Percentiles rank a stretch among this genome's conserved stretches.
These are phyloP conservation scores for Drosophila helvetica DNA, from an alignment of 2,888 invertebrate genomes.

Conservation along the genomic window DNA sequence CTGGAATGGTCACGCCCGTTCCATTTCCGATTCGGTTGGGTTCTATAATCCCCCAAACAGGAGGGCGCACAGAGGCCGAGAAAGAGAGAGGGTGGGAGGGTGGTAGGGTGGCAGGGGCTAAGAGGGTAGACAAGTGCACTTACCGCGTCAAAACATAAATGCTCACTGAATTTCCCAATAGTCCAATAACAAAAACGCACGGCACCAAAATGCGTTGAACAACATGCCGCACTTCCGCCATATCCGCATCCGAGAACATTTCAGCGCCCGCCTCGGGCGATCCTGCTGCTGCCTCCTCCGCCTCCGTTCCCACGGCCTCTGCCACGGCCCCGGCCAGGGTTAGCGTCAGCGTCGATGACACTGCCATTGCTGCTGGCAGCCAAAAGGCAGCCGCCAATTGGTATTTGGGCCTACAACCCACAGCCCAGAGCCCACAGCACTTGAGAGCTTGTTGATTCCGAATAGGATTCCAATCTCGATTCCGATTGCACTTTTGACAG, in stretches of 20 bases:
- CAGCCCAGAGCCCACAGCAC: conserved; percentile 22
- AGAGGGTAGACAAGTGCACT: conserved; percentile 70
- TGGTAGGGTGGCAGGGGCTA: not conserved
- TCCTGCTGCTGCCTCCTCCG: conserved; percentile 15
- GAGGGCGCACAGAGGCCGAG: conserved; percentile 5
- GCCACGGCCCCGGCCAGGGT: conserved; percentile 13
- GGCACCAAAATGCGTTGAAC: conserved; percentile 87
- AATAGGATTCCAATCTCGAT: conserved; percentile 48
- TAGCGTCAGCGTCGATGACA: conserved; percentile 23
- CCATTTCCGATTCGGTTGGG: conserved; percentile 43
- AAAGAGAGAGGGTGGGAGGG: conserved; percentile 5
- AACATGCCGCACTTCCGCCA: conserved; percentile 82
- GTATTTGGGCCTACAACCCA: not conserved
- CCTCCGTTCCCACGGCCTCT: conserved; percentile 5
- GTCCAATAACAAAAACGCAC: conserved; percentile 87
- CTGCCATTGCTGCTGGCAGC: conserved; percentile 12
- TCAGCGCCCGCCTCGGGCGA: conserved; percentile 38
- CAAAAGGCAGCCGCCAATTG: not conserved
- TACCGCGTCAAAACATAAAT: conserved; percentile 86
- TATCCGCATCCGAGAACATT: conserved; percentile 81
- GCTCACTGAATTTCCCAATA: conserved; percentile 87
- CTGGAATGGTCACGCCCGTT: conserved; percentile 49
- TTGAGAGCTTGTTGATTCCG: conserved; percentile 46
- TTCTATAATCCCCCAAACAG: conserved; percentile 57
- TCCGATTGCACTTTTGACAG: conserved; percentile 50